These are phyloP conservation scores for Melierax canorus DNA, from an alignment of 2,113 vertebrate species.

Conservation along the genomic window DNA sequence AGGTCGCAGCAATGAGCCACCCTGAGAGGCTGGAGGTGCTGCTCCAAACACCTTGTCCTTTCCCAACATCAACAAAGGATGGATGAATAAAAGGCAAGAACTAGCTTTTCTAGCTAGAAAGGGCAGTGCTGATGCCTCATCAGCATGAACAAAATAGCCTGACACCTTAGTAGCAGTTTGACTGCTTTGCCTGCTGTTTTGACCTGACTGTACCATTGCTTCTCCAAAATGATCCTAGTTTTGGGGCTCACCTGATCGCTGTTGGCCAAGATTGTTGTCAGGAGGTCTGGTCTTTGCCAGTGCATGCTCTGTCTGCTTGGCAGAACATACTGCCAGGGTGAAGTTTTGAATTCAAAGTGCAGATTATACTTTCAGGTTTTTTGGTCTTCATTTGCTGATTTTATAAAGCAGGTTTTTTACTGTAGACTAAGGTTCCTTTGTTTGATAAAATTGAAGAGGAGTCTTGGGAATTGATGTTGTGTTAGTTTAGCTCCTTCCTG, in stretches of 20 bases:
- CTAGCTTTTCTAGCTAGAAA: neutral
- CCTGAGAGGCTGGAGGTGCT: neutral
- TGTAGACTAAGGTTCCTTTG: neutral
- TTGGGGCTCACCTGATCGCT: neutral
- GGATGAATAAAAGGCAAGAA: neutral
- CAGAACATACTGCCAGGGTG: neutral
- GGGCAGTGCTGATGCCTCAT: neutral
- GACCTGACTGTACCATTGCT: neutral
- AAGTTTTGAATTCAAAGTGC: neutral
- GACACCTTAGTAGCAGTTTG: neutral
- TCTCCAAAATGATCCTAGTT: neutral
- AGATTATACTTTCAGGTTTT: neutral
- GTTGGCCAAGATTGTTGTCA: neutral
- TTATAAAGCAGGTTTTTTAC: neutral
- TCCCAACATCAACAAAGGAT: neutral
- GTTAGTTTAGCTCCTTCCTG: neutral
- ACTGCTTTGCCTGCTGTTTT: neutral
- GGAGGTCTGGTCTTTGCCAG: neutral
- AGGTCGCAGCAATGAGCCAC: neutral
- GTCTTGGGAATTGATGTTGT: neutral
- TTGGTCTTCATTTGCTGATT: neutral
- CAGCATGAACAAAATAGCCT: neutral
- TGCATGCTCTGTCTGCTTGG: neutral
- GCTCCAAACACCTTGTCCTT: neutral
- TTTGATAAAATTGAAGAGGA: neutral